phyloP scores from a whole-genome alignment of 2,797 vertebrate species.

The Micrastur ruficollis region DNA sequence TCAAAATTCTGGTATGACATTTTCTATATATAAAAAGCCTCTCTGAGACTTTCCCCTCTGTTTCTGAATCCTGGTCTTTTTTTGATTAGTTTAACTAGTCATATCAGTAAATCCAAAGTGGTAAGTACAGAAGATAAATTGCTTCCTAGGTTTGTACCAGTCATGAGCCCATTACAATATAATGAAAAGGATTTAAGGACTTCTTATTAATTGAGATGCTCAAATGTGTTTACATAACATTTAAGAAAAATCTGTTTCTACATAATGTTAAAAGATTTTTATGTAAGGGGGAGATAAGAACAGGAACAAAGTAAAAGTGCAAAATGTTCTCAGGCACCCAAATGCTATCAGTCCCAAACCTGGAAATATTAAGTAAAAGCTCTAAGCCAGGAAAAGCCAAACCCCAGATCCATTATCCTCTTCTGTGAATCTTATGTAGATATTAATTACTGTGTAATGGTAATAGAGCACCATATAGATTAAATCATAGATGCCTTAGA shows the following conservation, averaged over 20 bases:
- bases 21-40: background rate
- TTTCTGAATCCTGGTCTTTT: background rate
- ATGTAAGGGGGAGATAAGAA: background rate
- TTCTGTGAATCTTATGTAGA: background rate
- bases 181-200: background rate
- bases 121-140: background rate
- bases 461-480: background rate
- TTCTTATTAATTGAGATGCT: background rate
- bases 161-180: background rate
- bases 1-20: background rate
- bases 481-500: background rate
- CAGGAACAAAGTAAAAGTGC: background rate
- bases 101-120: background rate
- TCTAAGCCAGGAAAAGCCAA: background rate
- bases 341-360: background rate
- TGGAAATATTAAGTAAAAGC: background rate
- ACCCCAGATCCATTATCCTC: background rate
- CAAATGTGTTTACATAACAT: background rate
- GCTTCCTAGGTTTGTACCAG: background rate
- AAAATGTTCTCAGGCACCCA: background rate
- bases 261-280: background rate
- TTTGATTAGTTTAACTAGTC: background rate
- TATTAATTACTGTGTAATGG: background rate
- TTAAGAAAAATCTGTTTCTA: background rate
- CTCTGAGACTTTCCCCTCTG: background rate